These are phyloP conservation scores for Rhagonycha fulva DNA, from an alignment of 2,888 invertebrate species.

Conservation along the genomic window DNA sequence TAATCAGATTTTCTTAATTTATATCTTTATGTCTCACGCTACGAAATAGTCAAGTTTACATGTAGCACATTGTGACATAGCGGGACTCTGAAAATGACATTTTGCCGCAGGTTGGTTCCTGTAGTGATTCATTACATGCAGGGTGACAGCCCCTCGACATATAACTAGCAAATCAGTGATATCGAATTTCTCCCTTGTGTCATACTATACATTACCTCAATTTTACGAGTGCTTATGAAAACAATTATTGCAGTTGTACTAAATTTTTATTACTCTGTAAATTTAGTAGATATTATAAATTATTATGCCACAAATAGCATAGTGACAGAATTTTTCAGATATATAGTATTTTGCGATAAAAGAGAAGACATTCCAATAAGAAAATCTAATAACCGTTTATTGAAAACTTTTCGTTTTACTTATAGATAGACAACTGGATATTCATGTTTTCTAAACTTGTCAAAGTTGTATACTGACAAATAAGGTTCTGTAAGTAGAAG, in stretches of 20 bases:
- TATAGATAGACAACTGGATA: slow-evolving; percentile 35
- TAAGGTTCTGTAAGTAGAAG: slow-evolving; percentile 26
- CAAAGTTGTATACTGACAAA: slow-evolving; percentile 34
- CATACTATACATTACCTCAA: slow-evolving; percentile 36
- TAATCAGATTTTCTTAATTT: neutral
- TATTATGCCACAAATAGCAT: neutral
- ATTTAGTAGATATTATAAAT: slow-evolving; percentile 8
- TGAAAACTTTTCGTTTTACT: slow-evolving; percentile 31
- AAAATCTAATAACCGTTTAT: slow-evolving; percentile 22
- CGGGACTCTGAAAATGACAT: slow-evolving; percentile 43
- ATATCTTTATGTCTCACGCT: neutral
- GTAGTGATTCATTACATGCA: slow-evolving; percentile 40
- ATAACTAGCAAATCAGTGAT: slow-evolving; percentile 43
- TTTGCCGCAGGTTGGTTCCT: slow-evolving; percentile 41
- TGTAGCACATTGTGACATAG: slow-evolving; percentile 34
- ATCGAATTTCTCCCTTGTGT: slow-evolving; percentile 43
- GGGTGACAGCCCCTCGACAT: slow-evolving; percentile 41
- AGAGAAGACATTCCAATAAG: neutral
- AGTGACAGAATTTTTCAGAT: neutral
- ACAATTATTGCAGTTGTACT: slow-evolving; percentile 10
- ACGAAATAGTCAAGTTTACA: slow-evolving; percentile 19
- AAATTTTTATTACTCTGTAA: slow-evolving; percentile 14
- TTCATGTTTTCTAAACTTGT: slow-evolving; percentile 39
- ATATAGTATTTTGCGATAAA: neutral
- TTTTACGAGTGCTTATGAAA: slow-evolving; percentile 19